These are phyloP conservation scores for Spatulosminthurus flaviceps DNA, from an alignment of 2,888 invertebrate species.

Conservation along the genomic window DNA sequence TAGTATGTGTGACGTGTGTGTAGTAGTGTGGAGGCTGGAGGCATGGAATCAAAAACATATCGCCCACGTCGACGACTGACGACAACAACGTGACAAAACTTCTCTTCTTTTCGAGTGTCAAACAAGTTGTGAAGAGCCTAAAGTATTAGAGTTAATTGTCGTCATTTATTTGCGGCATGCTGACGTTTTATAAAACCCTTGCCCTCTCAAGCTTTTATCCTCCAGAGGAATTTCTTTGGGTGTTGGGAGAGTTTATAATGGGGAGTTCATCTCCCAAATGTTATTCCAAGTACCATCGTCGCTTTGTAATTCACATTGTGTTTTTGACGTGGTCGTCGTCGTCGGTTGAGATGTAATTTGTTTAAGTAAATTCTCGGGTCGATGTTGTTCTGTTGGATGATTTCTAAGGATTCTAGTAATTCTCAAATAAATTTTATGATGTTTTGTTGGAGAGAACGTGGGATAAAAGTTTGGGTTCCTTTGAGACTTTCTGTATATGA, in stretches of 20 bases:
- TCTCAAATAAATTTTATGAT: neutral
- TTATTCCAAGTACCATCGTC: no score
- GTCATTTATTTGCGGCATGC: constrained; percentile 4
- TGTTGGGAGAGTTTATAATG: no score
- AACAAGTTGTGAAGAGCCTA: neutral
- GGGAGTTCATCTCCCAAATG: no score
- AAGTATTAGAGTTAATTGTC: constrained; percentile 4
- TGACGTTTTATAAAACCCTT: neutral
- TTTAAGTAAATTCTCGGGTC: neutral
- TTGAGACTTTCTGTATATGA: neutral
- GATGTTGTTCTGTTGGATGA: neutral
- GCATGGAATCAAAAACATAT: neutral
- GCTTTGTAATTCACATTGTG: no score
- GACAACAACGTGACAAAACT: neutral
- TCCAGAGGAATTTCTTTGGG: no score
- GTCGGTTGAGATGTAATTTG: no score
- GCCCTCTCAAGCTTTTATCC: no score
- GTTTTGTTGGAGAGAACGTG: constrained; percentile 3
- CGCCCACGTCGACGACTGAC: no score
- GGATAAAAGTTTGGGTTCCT: neutral
- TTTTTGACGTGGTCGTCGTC: no score
- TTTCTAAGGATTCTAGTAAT: no score
- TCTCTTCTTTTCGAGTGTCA: neutral
- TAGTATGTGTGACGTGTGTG: no score
- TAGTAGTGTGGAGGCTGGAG: no score